These are phyloP conservation scores for Corythornis vintsioides DNA, from an alignment of 2,113 vertebrate species.

Conservation along the genomic window DNA sequence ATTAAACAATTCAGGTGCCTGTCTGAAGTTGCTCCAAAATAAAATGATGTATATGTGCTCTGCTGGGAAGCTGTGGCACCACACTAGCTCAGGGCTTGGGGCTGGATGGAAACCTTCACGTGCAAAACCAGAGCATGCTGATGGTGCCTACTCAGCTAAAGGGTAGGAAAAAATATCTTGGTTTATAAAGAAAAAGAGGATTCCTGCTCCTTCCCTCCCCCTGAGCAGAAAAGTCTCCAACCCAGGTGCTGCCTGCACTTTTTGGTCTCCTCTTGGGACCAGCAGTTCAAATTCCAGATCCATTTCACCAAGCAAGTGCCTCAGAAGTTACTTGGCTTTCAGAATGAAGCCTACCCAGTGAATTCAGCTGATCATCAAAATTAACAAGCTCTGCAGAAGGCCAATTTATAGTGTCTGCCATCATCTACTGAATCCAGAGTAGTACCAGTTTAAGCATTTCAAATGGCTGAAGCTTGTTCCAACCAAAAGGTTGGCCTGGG, in stretches of 20 bases:
- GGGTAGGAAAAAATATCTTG: too few relatives aligned
- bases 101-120: neutral
- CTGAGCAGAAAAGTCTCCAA: neutral
- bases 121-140: neutral
- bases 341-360: neutral
- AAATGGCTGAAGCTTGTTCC: slow-evolving; percentile 6
- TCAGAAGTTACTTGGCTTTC: neutral
- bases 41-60: neutral
- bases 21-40: slow-evolving; percentile 42
- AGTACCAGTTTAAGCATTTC: neutral
- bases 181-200: neutral
- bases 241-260: accelerated
- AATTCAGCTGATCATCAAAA: neutral
- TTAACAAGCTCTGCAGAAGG: neutral
- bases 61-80: neutral
- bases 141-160: neutral
- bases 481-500: neutral
- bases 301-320: neutral
- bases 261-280: neutral
- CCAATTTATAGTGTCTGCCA: neutral
- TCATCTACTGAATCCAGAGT: neutral
- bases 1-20: slow-evolving; percentile 38
- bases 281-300: neutral
- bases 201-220: neutral
- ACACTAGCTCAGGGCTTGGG: neutral